Percentiles rank a stretch among this genome's conserved stretches.
Conservation (phyloP, 2,113 vertebrate species). For the Parotia lawesii region DNA sequence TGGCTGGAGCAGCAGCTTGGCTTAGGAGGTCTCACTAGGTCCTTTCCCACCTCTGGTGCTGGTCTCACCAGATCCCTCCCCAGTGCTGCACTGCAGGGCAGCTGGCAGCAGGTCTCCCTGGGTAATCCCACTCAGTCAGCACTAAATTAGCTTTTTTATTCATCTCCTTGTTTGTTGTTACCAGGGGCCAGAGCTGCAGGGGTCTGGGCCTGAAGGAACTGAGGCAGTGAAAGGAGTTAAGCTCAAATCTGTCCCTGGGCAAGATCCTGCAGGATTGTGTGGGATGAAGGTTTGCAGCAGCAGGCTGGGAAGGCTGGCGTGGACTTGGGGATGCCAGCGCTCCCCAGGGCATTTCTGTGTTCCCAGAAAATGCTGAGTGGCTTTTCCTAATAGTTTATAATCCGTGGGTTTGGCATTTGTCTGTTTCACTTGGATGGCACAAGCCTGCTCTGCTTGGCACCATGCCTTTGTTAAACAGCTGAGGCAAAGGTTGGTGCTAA, state of each 20-base stretch:
- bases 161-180: background rate
- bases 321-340: rapidly evolving
- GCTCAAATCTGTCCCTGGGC: background rate
- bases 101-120: background rate
- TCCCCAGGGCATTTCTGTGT: background rate
- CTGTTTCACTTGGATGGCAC: background rate
- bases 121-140: background rate
- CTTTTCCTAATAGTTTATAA: background rate
- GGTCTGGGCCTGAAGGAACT: background rate
- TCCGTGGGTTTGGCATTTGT: background rate
- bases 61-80: background rate
- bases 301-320: rapidly evolving
- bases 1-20: background rate
- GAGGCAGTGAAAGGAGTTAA: background rate
- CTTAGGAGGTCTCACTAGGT: background rate
- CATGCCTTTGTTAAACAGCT: background rate
- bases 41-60: background rate
- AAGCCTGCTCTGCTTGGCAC: background rate
- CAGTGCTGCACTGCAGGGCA: background rate
- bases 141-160: background rate
- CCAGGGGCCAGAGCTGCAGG: background rate
- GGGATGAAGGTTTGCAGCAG: background rate
- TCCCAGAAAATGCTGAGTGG: rapidly evolving
- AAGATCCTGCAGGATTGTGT: background rate
- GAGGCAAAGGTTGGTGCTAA: background rate